These are phyloP conservation scores for Caenorhabditis wallacei DNA, from an alignment of 2,888 invertebrate genomes.

Conservation along the genomic window DNA sequence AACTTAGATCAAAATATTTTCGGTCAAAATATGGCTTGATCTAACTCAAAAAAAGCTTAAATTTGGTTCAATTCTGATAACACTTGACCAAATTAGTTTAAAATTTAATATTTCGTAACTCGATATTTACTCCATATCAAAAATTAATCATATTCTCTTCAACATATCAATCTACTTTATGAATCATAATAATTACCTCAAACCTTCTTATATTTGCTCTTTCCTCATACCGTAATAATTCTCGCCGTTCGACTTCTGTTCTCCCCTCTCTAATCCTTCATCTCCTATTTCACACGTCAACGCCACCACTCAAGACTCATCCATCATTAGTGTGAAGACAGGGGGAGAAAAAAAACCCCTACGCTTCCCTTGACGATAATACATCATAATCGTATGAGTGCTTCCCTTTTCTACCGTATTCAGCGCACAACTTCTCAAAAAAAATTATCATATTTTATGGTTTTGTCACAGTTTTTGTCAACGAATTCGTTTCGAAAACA, in stretches of 20 bases:
- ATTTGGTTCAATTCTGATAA: no score
- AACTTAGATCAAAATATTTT: no score
- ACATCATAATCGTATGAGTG: constrained; percentile 37
- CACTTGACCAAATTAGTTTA: no score
- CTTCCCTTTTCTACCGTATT: background rate
- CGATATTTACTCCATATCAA: no score
- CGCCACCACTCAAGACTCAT: constrained; percentile 53
- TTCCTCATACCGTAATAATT: constrained; percentile 4
- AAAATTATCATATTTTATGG: background rate
- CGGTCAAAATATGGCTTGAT: no score
- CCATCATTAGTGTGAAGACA: constrained; percentile 62
- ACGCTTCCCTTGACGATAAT: constrained; percentile 46
- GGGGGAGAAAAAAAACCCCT: constrained; percentile 19
- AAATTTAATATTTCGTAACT: no score
- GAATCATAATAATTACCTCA: constrained; percentile 12
- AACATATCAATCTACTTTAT: background rate
- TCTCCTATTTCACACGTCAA: constrained; percentile 55
- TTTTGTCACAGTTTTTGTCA: no score
- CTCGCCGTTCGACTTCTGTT: background rate
- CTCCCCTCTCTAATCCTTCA: constrained; percentile 30
- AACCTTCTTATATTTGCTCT: constrained; percentile 5
- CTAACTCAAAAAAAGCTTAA: no score
- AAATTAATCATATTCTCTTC: no score
- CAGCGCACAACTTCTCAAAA: no score
- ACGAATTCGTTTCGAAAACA: background rate